Conservation (phyloP, 2,113 vertebrate genomes). For the Terrapene triunguis region DNA sequence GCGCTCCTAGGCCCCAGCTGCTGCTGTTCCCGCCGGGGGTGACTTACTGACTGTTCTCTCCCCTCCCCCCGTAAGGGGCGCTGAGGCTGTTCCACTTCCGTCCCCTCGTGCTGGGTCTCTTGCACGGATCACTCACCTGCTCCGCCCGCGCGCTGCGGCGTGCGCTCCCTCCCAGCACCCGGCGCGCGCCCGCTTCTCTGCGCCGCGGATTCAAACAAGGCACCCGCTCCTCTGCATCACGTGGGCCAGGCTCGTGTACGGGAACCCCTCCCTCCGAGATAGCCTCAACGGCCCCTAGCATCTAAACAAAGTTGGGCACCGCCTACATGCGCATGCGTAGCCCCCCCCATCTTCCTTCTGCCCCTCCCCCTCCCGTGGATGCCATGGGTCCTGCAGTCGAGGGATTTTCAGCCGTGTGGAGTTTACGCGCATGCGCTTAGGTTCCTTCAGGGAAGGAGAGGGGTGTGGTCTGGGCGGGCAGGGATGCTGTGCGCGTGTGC, state of each 20-base stretch:
- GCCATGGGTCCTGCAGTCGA: too few species aligned
- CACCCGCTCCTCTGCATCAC: neutral
- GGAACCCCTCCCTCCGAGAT: neutral
- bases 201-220: neutral
- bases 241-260: neutral
- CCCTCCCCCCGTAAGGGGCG: too few species aligned
- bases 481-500: too few species aligned
- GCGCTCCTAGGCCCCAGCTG: too few species aligned
- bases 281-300: neutral
- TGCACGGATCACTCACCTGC: neutral
- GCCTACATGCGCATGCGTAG: neutral
- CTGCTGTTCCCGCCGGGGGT: neutral
- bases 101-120: neutral
- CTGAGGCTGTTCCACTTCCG: neutral
- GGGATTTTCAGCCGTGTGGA: neutral
- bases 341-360: too few species aligned
- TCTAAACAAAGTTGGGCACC: neutral
- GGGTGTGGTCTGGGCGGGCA: too few species aligned
- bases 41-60: neutral
- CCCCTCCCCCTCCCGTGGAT: neutral
- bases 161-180: neutral
- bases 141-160: too few species aligned
- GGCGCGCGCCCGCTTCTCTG: neutral
- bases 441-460: too few species aligned
- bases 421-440: neutral